These are phyloP conservation scores for Ptilorrhoa leucosticta DNA, from an alignment of 2,113 vertebrate genomes.

Conservation along the genomic window DNA sequence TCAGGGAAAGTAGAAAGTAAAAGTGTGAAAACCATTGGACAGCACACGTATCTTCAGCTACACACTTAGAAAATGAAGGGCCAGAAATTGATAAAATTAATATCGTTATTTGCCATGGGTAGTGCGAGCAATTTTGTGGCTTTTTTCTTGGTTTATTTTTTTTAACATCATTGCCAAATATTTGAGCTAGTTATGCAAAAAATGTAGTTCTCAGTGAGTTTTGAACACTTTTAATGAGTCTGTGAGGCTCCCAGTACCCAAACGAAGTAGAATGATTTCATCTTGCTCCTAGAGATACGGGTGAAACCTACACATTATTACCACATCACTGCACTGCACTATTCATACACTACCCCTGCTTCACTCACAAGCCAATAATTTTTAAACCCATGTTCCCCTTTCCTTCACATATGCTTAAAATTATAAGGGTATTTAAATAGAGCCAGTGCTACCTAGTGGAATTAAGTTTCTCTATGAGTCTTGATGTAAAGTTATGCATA, in stretches of 20 bases:
- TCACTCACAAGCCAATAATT: background rate
- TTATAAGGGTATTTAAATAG: background rate
- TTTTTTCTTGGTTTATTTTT: background rate
- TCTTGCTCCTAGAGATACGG: background rate
- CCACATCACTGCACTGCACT: accelerated
- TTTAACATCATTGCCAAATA: background rate
- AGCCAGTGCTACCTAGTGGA: background rate
- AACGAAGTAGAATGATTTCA: background rate
- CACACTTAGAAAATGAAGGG: background rate
- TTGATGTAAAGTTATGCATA: background rate
- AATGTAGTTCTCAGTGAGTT: background rate
- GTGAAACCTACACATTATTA: background rate
- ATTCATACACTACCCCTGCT: accelerated
- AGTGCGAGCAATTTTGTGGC: background rate
- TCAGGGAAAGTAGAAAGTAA: background rate
- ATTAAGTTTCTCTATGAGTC: background rate
- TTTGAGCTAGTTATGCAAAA: background rate
- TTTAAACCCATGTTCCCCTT: background rate
- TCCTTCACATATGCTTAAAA: background rate
- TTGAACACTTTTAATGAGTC: background rate
- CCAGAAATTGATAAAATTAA: background rate
- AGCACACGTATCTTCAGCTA: background rate
- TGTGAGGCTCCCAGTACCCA: background rate
- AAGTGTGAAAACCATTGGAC: background rate
- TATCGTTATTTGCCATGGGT: background rate